These are phyloP conservation scores for Oncorhynchus gorbuscha DNA, from an alignment of 2,113 vertebrate species.

Conservation along the genomic window DNA sequence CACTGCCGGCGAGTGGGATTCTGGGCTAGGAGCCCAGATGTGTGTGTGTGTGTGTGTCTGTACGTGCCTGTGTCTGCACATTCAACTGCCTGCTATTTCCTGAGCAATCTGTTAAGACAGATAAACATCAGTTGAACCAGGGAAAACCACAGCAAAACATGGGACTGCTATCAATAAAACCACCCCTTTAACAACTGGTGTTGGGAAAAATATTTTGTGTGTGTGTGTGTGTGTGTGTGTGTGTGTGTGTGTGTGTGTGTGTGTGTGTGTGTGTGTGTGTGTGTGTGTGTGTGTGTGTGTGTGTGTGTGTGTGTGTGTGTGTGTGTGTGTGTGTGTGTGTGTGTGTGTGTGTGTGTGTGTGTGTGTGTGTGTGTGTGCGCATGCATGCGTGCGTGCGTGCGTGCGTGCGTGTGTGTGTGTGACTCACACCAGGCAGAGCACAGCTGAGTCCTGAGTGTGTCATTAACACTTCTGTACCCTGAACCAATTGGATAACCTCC, in stretches of 20 bases:
- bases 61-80: not conserved
- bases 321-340: constrained; percentile 3
- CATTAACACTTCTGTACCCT: not conserved
- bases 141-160: too few species aligned
- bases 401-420: not conserved
- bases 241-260: not conserved
- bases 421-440: not conserved
- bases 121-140: too few species aligned
- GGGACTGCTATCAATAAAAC: too few species aligned
- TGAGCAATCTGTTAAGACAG: too few species aligned
- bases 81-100: too few species aligned
- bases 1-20: not conserved
- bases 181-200: not conserved
- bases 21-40: not conserved
- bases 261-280: not conserved
- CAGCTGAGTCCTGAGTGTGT: constrained; percentile 3
- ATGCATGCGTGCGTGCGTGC: not conserved
- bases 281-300: not conserved
- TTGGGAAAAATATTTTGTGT: too few species aligned
- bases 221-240: not conserved
- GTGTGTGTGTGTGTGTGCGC: constrained; percentile 1
- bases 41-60: not conserved
- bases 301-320: constrained; percentile 3
- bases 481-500: not conserved
- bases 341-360: constrained; percentile 1